Conservation (phyloP, 2,113 vertebrate species). For the Clarias magur region DNA sequence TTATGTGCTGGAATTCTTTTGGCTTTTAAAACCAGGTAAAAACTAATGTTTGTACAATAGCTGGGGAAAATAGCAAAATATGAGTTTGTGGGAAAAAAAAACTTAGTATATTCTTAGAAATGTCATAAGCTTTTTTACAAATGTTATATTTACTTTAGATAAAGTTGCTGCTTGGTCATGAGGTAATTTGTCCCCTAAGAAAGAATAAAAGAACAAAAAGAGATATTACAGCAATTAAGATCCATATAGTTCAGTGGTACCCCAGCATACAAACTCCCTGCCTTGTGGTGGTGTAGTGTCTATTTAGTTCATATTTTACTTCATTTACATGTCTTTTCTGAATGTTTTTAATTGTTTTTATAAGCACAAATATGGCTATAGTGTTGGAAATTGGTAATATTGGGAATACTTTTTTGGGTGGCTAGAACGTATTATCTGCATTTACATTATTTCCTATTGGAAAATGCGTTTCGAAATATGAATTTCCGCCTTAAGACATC, state of each 20-base stretch:
- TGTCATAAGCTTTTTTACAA: neutral
- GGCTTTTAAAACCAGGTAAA: slow-evolving; percentile 91
- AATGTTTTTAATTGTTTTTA: too few relatives aligned
- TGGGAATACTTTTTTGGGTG: too few relatives aligned
- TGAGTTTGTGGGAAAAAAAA: neutral
- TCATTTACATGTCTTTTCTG: too few relatives aligned
- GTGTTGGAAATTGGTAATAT: too few relatives aligned
- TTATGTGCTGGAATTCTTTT: slow-evolving; percentile 82
- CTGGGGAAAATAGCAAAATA: slow-evolving; percentile 53
- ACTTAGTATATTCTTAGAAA: neutral
- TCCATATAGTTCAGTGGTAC: neutral
- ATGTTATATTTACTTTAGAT: slow-evolving; percentile 80
- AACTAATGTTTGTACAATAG: slow-evolving; percentile 95
- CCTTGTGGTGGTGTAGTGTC: too few relatives aligned
- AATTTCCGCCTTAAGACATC: too few relatives aligned
- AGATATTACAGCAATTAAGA: neutral
- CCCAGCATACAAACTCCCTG: too few relatives aligned
- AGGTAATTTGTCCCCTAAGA: slow-evolving; percentile 82
- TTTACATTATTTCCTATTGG: too few relatives aligned
- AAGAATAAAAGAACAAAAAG: neutral
- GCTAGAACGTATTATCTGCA: too few relatives aligned
- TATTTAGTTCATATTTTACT: too few relatives aligned
- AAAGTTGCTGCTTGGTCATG: slow-evolving; percentile 88
- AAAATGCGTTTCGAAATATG: too few relatives aligned
- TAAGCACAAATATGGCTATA: too few relatives aligned